Percentiles rank a stretch among this genome's conserved stretches.
phyloP scores from a whole-genome alignment of 92 coral and sea anemone genomes.

The Phymanthus crucifer region DNA sequence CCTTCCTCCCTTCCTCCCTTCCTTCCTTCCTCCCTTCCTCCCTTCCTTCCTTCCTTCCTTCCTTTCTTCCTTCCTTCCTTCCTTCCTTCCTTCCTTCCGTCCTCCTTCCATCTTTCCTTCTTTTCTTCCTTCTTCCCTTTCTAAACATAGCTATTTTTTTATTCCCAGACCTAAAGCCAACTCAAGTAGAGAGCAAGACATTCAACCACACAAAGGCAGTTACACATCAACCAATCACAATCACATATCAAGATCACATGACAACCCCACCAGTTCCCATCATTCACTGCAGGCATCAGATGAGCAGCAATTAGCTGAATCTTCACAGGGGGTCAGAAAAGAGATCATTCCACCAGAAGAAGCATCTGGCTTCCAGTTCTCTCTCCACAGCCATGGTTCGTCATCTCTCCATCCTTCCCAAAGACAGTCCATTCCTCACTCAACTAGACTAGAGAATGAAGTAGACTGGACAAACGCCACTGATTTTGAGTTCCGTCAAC shows the following conservation, averaged over 20 bases:
- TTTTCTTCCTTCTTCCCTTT: neutral
- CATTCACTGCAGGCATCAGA: conserved; percentile 4
- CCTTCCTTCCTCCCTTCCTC: neutral
- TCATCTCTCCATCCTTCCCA: neutral
- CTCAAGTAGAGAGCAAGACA: neutral
- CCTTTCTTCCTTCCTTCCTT: neutral
- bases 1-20: too few species aligned
- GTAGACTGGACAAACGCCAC: conserved; percentile 26
- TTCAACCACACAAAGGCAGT: conserved; percentile 15
- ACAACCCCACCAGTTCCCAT: neutral
- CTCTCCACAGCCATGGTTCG: conserved; percentile 1
- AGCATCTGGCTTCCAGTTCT: conserved; percentile 9
- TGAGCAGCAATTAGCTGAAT: neutral
- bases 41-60: neutral
- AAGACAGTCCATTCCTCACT: neutral
- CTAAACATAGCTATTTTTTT: neutral
- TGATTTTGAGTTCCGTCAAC: conserved; percentile 18
- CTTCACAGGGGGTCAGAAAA: neutral
- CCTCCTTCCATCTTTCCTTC: neutral
- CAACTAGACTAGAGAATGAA: neutral
- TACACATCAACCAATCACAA: conserved; percentile 7
- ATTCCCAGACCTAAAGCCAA: neutral
- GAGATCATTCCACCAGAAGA: conserved; percentile 24
- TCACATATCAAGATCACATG: neutral
- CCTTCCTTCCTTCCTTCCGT: neutral